Conservation (phyloP, 1,140 invertebrate species). For the Pentalonia nigronervosa region DNA sequence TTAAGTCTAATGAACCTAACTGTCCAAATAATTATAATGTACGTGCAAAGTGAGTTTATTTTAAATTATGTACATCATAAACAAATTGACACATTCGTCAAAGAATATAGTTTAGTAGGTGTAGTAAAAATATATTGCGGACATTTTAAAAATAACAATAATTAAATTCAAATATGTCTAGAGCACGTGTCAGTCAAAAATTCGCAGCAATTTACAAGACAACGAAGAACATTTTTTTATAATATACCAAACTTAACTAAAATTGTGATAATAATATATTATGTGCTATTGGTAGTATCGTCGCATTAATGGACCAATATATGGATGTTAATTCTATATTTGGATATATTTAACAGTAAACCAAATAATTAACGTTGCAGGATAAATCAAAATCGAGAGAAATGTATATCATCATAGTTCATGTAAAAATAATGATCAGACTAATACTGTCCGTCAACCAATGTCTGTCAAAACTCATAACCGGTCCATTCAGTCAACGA, state of each 20-base stretch:
- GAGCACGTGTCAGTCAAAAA: background rate
- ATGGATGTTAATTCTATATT: no score
- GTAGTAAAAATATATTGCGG: background rate
- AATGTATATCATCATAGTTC: no score
- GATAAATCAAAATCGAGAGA: no score
- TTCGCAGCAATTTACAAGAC: background rate
- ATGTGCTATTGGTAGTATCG: no score
- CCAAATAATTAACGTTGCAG: no score
- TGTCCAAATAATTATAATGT: background rate
- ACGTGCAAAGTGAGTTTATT: background rate
- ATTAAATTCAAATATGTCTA: background rate
- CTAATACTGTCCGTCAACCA: background rate
- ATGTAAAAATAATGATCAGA: background rate
- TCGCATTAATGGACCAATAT: no score
- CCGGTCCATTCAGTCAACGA: no score
- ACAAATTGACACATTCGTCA: background rate
- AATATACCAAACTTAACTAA: background rate
- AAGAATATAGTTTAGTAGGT: background rate
- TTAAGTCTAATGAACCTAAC: background rate
- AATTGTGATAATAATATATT: background rate
- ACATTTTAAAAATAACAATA: background rate
- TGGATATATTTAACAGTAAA: no score
- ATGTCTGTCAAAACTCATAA: no score
- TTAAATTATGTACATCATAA: background rate
- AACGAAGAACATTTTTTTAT: background rate